Evolutionary conservation across 2,797 vertebrate species (phyloP).

Genomic region (Halcyon smyrnensis): DNA sequence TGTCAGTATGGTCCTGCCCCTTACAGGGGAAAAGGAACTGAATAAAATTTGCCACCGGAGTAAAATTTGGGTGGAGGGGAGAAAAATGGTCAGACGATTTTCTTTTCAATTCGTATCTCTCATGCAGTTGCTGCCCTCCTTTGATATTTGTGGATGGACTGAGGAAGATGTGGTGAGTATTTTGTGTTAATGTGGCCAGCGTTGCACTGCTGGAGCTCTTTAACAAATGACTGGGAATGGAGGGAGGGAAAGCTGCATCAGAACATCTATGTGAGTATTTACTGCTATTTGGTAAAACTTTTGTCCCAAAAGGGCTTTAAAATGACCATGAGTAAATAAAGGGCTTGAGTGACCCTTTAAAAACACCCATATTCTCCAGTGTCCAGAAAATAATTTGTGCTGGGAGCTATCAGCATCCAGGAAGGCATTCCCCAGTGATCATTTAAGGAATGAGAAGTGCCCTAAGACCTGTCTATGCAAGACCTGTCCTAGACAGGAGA

Average conservation of each 20-base stretch:
- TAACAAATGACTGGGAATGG: neutral
- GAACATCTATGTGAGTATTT: neutral
- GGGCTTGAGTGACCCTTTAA: neutral
- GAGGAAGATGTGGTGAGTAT: slow-evolving; percentile 96
- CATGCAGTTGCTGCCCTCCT: slow-evolving; percentile 92
- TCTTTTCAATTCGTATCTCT: slow-evolving; percentile 76
- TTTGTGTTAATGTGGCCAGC: neutral
- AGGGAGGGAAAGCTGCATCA: neutral
- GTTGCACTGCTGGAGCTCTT: neutral
- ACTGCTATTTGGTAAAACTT: neutral
- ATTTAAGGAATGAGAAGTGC: neutral
- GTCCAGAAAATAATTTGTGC: neutral
- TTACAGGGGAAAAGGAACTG: neutral
- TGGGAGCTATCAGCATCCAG: neutral
- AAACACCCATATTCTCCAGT: neutral
- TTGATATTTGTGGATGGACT: slow-evolving; percentile 94
- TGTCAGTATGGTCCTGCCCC: neutral
- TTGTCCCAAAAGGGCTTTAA: neutral
- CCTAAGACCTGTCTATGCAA: neutral
- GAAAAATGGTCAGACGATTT: slow-evolving; percentile 1
- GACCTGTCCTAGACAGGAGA: neutral
- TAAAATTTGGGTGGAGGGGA: slow-evolving; percentile 18
- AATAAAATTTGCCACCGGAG: neutral
- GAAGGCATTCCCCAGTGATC: neutral
- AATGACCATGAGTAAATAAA: neutral